Evolutionary conservation across 2,113 vertebrate genomes (phyloP), one percentile per base, ranked within the genome.

Genomic region (Malurus melanocephalus): DNA sequence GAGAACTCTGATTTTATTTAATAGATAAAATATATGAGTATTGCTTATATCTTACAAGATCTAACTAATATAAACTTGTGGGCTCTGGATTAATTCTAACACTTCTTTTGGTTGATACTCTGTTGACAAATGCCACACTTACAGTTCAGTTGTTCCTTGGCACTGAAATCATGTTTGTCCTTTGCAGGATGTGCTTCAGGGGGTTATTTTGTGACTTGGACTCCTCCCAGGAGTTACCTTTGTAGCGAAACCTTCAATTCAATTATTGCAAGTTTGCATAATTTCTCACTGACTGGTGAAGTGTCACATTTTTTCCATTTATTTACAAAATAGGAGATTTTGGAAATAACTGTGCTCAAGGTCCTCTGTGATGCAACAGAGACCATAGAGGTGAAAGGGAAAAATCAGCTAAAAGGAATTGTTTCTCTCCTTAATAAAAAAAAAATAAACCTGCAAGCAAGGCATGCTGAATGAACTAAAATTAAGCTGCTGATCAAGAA

Each of bases 191-290:
- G 51, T 78, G 43, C 15, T 53, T 72, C 68, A 27, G 53, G 38
- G 26, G 32, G 5, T 72, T 75, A 21, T 45, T 78, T 87, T 69
- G 65, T 72, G 28, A 49, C 60, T 74, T 77, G 61, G 42, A 45
- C 42, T 78, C 84, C 42, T 80, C 46, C 46, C 67, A 46, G 55
- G 28, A 56, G 16, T 73, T 24, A 28, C 16, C 28, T 81, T 71
- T 2, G 4, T 24, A 71, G 49, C 28, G 33, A 53, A 67, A 48
- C 13, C 9, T 85, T 38, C 3, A 13, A 4, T 71, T 66, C 5
- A 7, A 0, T 68, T 21, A 11, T 33, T 1, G 1, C 16, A 12
- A 30, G 30, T 22, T 46, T 21, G 28, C 9, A 23, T 59, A 6
- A 1, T 45, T 76, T 79, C 57, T 85, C 26, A 55, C 43, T 28